Percentiles rank a stretch among this genome's conserved stretches.
phyloP scores from a whole-genome alignment of 1,140 invertebrate species.

The Temnothorax longispinosus region DNA sequence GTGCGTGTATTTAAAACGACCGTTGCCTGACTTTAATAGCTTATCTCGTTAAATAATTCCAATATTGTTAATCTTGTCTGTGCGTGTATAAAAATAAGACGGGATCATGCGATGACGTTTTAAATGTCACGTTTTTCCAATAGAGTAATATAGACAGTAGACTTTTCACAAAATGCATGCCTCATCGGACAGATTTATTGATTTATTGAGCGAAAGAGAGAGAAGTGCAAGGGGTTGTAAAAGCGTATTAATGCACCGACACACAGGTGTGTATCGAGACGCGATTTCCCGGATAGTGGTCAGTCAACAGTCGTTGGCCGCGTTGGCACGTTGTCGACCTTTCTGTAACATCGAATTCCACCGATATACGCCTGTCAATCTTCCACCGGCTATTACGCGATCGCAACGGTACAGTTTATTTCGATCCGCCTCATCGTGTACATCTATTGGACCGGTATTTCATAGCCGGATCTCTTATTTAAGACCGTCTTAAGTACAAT shows the following conservation, averaged over 20 bases:
- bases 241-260: not conserved
- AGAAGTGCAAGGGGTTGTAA: not conserved
- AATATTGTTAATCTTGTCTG: not conserved
- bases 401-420: slow-evolving; percentile 22
- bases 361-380: not conserved
- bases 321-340: slow-evolving; percentile 21
- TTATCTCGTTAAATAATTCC: not conserved
- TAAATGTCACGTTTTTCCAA: slow-evolving; percentile 56
- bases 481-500: too few species aligned
- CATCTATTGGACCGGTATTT: not conserved
- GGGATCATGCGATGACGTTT: not conserved
- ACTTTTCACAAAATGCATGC: slow-evolving; percentile 34
- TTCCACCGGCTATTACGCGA: not conserved
- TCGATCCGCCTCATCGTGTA: not conserved
- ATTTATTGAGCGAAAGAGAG: slow-evolving; percentile 43
- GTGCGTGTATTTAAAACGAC: not conserved
- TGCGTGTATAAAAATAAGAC: slow-evolving; percentile 20
- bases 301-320: slow-evolving; percentile 18
- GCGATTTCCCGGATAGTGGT: slow-evolving; percentile 31
- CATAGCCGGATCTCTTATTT: too few species aligned
- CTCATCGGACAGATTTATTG: slow-evolving; percentile 51
- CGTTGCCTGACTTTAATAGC: not conserved
- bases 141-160: not conserved
- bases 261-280: not conserved
- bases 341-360: slow-evolving; percentile 7